Conservation (phyloP, 2,888 invertebrate genomes). For the Drosophila kambysellisi region DNA sequence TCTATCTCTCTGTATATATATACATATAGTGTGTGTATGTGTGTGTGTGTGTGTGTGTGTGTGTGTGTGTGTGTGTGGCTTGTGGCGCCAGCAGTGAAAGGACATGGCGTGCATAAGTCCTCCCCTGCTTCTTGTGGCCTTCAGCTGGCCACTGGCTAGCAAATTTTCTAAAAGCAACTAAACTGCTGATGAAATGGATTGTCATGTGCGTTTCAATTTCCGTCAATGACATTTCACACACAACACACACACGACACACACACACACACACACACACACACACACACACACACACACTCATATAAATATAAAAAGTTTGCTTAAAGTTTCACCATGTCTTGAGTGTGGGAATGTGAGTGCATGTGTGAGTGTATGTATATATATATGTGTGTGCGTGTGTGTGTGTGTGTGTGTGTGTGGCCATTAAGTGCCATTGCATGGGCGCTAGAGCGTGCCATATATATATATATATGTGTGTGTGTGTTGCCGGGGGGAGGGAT, state of each 20-base stretch:
- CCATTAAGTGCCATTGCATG: conserved; percentile 66
- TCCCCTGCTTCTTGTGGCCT: conserved; percentile 15
- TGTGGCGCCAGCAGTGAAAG: conserved; percentile 49
- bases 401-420: conserved; percentile 29
- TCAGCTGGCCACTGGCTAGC: conserved; percentile 44
- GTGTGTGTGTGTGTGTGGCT: conserved; percentile 6
- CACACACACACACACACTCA: conserved; percentile 16
- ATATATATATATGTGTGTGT: conserved; percentile 1
- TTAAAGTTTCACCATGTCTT: conserved; percentile 68
- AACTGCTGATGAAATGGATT: conserved; percentile 84
- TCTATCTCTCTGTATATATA: background rate
- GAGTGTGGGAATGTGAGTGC: conserved; percentile 19
- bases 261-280: conserved; percentile 14
- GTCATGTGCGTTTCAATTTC: conserved; percentile 84
- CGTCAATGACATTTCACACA: conserved; percentile 75
- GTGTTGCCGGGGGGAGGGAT: conserved; percentile 6
- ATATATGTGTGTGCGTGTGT: background rate
- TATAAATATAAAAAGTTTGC: conserved; percentile 65
- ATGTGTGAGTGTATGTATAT: background rate
- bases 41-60: conserved; percentile 4
- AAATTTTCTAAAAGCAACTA: conserved; percentile 78
- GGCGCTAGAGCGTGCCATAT: conserved; percentile 47
- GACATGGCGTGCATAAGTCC: conserved; percentile 21
- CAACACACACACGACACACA: conserved; percentile 9
- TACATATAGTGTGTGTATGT: background rate